Evolutionary conservation across 2,113 vertebrate genomes (phyloP).

Genomic region (Arothron firmamentum): DNA sequence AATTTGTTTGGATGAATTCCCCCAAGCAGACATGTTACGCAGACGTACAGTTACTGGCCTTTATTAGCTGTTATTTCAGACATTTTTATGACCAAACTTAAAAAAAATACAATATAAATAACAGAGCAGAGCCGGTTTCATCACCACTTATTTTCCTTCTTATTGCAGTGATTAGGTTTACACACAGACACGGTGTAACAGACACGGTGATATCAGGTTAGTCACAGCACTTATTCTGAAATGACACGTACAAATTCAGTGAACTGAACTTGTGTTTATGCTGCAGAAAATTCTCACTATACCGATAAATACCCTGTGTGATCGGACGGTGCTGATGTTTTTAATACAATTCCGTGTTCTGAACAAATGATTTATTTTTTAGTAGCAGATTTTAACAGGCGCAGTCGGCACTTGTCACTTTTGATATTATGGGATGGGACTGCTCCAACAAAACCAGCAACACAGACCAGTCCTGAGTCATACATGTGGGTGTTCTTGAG

Average conservation of each 20-base stretch:
- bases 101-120: background rate
- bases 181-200: background rate
- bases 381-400: constrained; percentile 34
- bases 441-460: constrained; percentile 15
- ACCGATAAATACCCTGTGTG: constrained; percentile 36
- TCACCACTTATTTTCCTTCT: constrained; percentile 22
- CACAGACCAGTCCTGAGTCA: too few species aligned
- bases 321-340: constrained; percentile 37
- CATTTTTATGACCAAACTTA: constrained; percentile 16
- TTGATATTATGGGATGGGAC: constrained; percentile 22
- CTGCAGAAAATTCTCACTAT: constrained; percentile 38
- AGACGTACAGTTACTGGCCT: constrained; percentile 13
- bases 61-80: constrained; percentile 8
- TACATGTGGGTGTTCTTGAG: too few species aligned
- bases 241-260: too few species aligned
- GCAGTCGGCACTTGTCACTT: constrained; percentile 66
- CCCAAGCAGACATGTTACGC: constrained; percentile 6
- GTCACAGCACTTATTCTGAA: background rate
- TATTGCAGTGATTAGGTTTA: constrained; percentile 18
- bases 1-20: constrained; percentile 86
- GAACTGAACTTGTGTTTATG: background rate
- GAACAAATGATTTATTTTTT: constrained; percentile 14
- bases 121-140: constrained; percentile 6
- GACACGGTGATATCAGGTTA: background rate
- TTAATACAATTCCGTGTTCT: constrained; percentile 26